A percentile compares a stretch with the other conserved stretches of the same genome.
These are phyloP conservation scores for Rousettus madagascariensis DNA, from an alignment of 2,797 vertebrate species.

Conservation along the genomic window DNA sequence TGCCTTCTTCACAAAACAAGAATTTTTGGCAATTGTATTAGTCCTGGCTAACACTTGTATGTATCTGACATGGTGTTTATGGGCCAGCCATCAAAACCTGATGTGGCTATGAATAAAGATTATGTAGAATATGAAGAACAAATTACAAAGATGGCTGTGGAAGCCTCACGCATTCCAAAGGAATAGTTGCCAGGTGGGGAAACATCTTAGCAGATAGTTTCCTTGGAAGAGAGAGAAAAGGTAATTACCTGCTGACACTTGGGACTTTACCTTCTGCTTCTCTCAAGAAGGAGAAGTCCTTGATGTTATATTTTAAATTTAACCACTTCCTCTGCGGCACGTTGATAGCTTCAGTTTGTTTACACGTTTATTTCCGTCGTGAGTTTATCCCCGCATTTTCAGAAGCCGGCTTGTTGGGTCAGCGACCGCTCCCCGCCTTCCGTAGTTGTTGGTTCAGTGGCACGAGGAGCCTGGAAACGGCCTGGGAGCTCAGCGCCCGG, in stretches of 20 bases:
- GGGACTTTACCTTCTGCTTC: not conserved
- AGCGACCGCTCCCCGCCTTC: not conserved
- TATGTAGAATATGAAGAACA: slow-evolving; percentile 45
- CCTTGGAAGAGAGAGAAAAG: not conserved
- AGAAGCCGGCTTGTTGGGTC: not conserved
- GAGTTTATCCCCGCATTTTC: not conserved
- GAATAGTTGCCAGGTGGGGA: not conserved
- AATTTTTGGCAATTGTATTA: slow-evolving; percentile 34
- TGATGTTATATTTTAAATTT: not conserved
- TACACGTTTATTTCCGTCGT: slow-evolving; percentile 26
- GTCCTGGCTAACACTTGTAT: slow-evolving; percentile 3
- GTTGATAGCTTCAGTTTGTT: not conserved
- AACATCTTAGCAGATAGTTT: not conserved
- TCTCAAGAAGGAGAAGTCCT: not conserved
- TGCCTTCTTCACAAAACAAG: slow-evolving; percentile 29
- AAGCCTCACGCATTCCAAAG: not conserved
- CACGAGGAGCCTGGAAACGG: not conserved
- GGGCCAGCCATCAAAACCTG: slow-evolving; percentile 11
- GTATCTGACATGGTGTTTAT: slow-evolving; percentile 23
- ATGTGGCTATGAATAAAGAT: slow-evolving; percentile 65
- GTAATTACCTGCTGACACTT: not conserved
- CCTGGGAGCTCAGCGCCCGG: not conserved
- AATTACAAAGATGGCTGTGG: slow-evolving; percentile 4
- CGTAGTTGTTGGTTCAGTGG: not conserved
- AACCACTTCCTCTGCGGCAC: not conserved